phyloP scores from a whole-genome alignment of 2,888 invertebrate genomes.

The Chaitophorus viminalis region DNA sequence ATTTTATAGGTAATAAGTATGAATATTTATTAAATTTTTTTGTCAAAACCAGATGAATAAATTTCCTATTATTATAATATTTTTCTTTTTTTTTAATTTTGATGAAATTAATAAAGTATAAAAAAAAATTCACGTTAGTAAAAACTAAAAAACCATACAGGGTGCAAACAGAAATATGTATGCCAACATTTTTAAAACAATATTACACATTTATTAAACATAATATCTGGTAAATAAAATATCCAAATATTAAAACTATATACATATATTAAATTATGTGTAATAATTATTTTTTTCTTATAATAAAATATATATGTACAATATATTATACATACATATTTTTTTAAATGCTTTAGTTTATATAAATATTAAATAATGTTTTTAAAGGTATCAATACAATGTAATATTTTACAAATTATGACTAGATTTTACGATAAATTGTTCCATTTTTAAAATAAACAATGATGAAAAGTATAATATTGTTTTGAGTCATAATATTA shows the following conservation, averaged over 20 bases:
- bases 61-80: conserved; percentile 28
- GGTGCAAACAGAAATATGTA: conserved; percentile 49
- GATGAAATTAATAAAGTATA: conserved; percentile 40
- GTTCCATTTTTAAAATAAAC: conserved; percentile 36
- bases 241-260: not conserved
- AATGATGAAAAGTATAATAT: not conserved
- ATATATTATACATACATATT: conserved; percentile 23
- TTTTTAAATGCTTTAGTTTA: conserved; percentile 26
- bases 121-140: conserved; percentile 37
- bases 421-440: conserved; percentile 49
- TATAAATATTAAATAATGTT: not conserved
- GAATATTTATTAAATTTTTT: conserved; percentile 30
- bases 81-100: conserved; percentile 33
- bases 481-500: not conserved
- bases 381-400: conserved; percentile 19
- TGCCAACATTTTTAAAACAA: not conserved
- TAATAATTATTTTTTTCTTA: not conserved
- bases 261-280: not conserved
- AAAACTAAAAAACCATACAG: conserved; percentile 50
- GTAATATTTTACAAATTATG: conserved; percentile 42
- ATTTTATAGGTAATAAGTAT: conserved; percentile 25
- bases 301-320: not conserved
- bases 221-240: conserved; percentile 1
- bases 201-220: conserved; percentile 9
- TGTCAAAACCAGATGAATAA: conserved; percentile 27